Conservation (phyloP, 2,888 invertebrate species). For the Saturnia japonica region DNA sequence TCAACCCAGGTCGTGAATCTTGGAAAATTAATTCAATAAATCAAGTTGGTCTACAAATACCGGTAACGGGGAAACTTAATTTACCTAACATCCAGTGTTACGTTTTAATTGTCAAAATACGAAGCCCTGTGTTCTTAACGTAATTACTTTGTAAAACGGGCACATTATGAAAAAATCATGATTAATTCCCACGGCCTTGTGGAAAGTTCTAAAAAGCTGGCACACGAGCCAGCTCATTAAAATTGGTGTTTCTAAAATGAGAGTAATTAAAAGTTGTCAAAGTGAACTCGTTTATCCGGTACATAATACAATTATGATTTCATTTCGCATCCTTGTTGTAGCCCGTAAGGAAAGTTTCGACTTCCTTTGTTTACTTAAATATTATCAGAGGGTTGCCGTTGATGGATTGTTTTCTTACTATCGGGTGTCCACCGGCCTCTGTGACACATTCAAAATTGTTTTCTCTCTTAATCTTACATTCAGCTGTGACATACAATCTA, state of each 20-base stretch:
- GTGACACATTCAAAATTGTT: conserved; percentile 53
- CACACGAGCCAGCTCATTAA: conserved; percentile 37
- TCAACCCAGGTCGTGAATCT: conserved; percentile 64
- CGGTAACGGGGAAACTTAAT: conserved; percentile 58
- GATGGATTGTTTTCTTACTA: conserved; percentile 64
- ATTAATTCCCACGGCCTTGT: conserved; percentile 37
- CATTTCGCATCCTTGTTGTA: conserved; percentile 40
- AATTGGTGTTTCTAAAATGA: conserved; percentile 38
- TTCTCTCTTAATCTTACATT: conserved; percentile 56
- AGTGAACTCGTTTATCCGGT: conserved; percentile 42
- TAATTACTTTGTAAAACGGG: conserved; percentile 45
- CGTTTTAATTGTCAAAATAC: conserved; percentile 53
- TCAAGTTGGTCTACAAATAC: conserved; percentile 62
- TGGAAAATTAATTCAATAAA: conserved; percentile 77
- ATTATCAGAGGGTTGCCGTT: conserved; percentile 61
- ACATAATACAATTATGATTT: conserved; percentile 44
- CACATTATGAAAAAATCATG: conserved; percentile 40
- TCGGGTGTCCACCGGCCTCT: conserved; percentile 37
- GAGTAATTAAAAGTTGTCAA: conserved; percentile 47
- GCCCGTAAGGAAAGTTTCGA: conserved; percentile 41
- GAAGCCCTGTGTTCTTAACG: conserved; percentile 41
- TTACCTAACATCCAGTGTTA: conserved; percentile 54
- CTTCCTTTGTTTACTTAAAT: conserved; percentile 58
- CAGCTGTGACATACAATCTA: conserved; percentile 45
- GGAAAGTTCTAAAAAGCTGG: conserved; percentile 28